Evolutionary conservation across 2,113 vertebrate species (phyloP), one percentile per base, ranked within the genome.

Genomic region (Dasyornis broadbenti): DNA sequence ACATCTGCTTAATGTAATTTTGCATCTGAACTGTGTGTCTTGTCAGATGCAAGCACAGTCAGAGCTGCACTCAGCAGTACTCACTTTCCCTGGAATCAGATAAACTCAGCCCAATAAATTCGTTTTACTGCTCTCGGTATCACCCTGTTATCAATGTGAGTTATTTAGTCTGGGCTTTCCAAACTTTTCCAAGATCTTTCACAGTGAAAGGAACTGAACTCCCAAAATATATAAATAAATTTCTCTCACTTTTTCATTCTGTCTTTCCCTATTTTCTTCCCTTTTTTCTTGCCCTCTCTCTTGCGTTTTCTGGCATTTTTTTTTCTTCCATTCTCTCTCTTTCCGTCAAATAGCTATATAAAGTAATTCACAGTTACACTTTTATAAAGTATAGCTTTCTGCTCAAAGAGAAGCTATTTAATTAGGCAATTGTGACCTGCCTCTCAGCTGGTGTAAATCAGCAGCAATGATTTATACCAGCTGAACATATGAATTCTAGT

Each of bases 1-100:
- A 85, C 89, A 81, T 96, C 97, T 97, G 96, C 77, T 97, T 97
- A 94, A 87, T 96, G 96, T 97, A 94, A 94, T 91, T 80, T 79
- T 77, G 64, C 54, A 44, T 95, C 82, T 70, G 88, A 94, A 26
- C 81, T 61, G 53, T 86, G 79, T 73, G 68, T 90, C 95, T 93
- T 96, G 91, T 96, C 95, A 97, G 91, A 68, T 1, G 1, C 66
- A 52, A 77, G 86, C 64, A 50, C 49, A 71, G 82, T 69, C 90
- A 91, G 85, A 86, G 60, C 89, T 73, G 64, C 60, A 60, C 79
- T 90, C 95, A 91, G 56, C 87, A n/a, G 72, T 91, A 28, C 83
- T 90, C 92, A 87, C 95, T 95, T 96, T 93, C 75, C 42, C 57
- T 89, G 66, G 84, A 92, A 92, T 96, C 93, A 92, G 95, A 97